phyloP scores from a whole-genome alignment of 2,888 invertebrate species.

The Drosophila percnosoma region DNA sequence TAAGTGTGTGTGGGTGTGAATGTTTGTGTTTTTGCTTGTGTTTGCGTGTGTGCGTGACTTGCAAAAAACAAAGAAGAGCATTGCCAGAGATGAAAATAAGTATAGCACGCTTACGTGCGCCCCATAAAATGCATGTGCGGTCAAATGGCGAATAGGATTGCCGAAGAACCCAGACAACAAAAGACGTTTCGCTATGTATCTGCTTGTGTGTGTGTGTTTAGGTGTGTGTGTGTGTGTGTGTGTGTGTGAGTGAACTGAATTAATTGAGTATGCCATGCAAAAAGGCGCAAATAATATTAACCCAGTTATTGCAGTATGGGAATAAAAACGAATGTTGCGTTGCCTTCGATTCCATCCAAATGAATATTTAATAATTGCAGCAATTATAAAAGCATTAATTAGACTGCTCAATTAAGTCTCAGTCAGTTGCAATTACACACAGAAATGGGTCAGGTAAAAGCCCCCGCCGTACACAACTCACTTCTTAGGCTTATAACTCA shows the following conservation, averaged over 20 bases:
- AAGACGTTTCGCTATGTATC: slow-evolving; percentile 3
- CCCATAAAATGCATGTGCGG: slow-evolving; percentile 69
- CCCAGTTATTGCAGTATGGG: slow-evolving; percentile 17
- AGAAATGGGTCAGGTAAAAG: not conserved
- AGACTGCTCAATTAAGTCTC: not conserved
- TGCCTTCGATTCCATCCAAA: slow-evolving; percentile 13
- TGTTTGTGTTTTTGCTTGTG: not conserved
- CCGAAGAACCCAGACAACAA: slow-evolving; percentile 16
- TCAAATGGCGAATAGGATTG: slow-evolving; percentile 32
- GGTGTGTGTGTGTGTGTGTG: not conserved
- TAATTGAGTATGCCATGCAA: slow-evolving; percentile 28
- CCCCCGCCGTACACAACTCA: not conserved
- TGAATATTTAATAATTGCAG: slow-evolving; percentile 20
- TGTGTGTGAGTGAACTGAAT: slow-evolving; percentile 10
- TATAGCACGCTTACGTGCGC: slow-evolving; percentile 69
- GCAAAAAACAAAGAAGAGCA: slow-evolving; percentile 27
- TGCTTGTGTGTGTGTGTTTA: not conserved
- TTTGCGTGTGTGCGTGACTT: slow-evolving; percentile 45
- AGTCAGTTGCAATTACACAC: not conserved
- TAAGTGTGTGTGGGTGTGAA: not conserved
- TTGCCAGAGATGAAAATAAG: slow-evolving; percentile 24
- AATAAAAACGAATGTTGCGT: slow-evolving; percentile 11
- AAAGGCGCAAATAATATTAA: slow-evolving; percentile 7
- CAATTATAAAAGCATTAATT: not conserved
- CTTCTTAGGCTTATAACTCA: not conserved